Base-by-base conservation (phyloP, 2,888 invertebrate species). In the Catocala sponsa region DNA sequence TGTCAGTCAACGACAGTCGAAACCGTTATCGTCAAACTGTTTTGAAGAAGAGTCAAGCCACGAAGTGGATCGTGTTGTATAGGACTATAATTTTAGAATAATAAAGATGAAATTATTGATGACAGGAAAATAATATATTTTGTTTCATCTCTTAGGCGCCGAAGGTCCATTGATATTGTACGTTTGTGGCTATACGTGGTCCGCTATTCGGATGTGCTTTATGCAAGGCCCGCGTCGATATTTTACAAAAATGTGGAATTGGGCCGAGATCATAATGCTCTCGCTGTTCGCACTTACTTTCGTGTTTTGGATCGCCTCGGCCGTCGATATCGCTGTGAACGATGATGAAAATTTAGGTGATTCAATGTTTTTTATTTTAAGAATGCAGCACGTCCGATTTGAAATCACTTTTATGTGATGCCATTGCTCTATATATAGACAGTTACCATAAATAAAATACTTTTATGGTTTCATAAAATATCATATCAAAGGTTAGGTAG, bases 191-290 rank as follows among this genome's bases (percentile, higher is more conserved):
- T 94, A 95, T 75, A 83, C 93, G 33, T 95, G 95, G 95, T 94
- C 94, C 1, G 91, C 95, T 12, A 80, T 95, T 15, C 91, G 96
- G 72, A 93, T 96, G 88, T 93, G 95, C 68, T 86, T 95, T 63
- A 89, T 95, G 67, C 93, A 95, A 76, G 96, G 96, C 0, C 95
- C 95, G 0, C 85, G 79, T 11, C 89, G 95, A 59, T 96, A 95
- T 83, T 95, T 96, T 79, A 87, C 87, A 38, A 90, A 92, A 51
- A 86, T 95, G 72, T 96, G 96, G 96, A 96, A 96, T 83, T 95
- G 95, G 95, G 95, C 95, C 68, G 96, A 96, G 69, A 84, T 96
- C n/a, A 82, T 95, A 48, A 96, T 95, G 90, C 92, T 96, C 57
- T 70, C 87, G 2, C 85, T 96, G 10, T 97, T 96, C 75, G 78